Conservation (phyloP, 2,797 vertebrate species). For the Onychomys torridus region DNA sequence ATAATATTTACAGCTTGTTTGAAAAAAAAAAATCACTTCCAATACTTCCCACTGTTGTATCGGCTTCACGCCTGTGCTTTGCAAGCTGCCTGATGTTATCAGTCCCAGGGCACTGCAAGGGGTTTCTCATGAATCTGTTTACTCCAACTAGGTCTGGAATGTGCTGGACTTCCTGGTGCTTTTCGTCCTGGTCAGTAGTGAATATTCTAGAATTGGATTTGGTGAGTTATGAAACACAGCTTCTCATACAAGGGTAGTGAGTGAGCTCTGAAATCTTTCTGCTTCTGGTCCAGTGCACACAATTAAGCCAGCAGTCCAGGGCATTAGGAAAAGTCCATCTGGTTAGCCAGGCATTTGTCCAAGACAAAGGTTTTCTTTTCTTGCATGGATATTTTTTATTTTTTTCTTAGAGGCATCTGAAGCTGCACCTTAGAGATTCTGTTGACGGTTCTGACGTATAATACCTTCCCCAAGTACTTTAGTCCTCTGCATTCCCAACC, state of each 20-base stretch:
- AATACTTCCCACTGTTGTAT: neutral
- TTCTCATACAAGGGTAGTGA: constrained; percentile 10
- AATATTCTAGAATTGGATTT: constrained; percentile 19
- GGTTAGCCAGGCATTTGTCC: constrained; percentile 33
- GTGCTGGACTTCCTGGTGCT: neutral
- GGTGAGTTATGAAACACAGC: neutral
- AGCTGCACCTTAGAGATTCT: neutral
- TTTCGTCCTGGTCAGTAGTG: neutral
- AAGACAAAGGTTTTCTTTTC: constrained; percentile 56
- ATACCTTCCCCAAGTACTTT: neutral
- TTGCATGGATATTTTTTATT: neutral
- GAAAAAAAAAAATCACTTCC: constrained; percentile 46
- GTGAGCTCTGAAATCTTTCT: constrained; percentile 14
- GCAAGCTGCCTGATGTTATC: neutral
- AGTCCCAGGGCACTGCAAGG: neutral
- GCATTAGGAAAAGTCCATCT: constrained; percentile 58
- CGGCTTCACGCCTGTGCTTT: neutral
- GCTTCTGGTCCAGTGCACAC: constrained; percentile 10
- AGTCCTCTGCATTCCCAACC: neutral
- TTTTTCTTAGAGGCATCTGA: neutral
- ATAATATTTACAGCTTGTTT: constrained; percentile 16
- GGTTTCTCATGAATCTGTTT: neutral
- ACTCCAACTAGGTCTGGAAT: neutral
- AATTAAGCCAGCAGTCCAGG: constrained; percentile 10
- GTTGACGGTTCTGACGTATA: neutral